Evolutionary conservation across 2,888 invertebrate genomes (phyloP), one percentile per base, ranked within the genome.

Genomic region (Rosalia funebris): DNA sequence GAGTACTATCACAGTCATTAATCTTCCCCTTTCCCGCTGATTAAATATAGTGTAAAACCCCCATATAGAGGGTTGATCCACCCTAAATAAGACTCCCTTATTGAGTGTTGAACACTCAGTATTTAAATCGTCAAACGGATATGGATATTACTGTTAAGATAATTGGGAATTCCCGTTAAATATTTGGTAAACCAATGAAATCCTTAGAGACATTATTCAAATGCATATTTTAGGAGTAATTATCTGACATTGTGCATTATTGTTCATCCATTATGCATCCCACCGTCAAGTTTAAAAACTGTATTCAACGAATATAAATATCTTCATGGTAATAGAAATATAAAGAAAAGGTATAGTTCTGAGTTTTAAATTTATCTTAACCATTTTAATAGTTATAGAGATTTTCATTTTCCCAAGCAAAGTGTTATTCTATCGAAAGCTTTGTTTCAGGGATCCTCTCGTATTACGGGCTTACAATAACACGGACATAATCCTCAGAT

Each of bases 401-500:
- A 42, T 54, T 63, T 61, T 61, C 57, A 54, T 53, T 57, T 60
- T 57, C 45, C n/a, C 53, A 39, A 42, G 53, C 47, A 53, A 46
- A 56, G 62, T 62, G 58, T 60, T 67, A 56, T 32, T n/a, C n/a
- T n/a, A n/a, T n/a, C 55, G 39, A 53, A 17, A 47, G 69, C 66
- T 79, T 75, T 74, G 75, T 85, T 86, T 64, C 87, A 93, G 93
- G 69, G 92, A 94, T 79, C 92, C 93, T 20, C 92, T 91, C 55
- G 88, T 90, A 50, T 82, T 95, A 75, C 84, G 86, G 70, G 86
- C 89, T 54, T 91, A 91, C 84, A 87, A 88, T 78, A 89, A 90
- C 81, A 85, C 91, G 31, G 91, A 95, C 84, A 87, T 95, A 75
- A 87, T 95, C 71, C 87, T 96, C 76, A 86, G 90, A 73, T 85